These are phyloP conservation scores for Poecilia wingei DNA, from an alignment of 2,797 vertebrate species.

Conservation along the genomic window DNA sequence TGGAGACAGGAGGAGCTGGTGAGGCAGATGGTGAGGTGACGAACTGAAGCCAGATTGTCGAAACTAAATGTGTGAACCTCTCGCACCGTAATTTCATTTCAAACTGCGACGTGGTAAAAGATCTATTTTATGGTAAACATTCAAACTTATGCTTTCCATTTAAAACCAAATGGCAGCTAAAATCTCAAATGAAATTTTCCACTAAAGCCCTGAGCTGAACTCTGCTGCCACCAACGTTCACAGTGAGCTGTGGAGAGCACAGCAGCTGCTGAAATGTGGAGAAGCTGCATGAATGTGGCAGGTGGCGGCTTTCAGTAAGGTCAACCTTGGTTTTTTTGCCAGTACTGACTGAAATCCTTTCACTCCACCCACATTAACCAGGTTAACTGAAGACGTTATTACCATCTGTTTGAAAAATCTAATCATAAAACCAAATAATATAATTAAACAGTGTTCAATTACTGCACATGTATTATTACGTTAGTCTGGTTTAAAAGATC, in stretches of 20 bases:
- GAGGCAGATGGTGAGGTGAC: slow-evolving; percentile 14
- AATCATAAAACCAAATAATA: slow-evolving; percentile 2
- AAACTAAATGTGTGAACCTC: slow-evolving; percentile 6
- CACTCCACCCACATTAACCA: slow-evolving; percentile 10
- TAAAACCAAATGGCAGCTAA: background rate
- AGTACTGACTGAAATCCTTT: slow-evolving; percentile 9
- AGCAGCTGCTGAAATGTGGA: slow-evolving; percentile 1
- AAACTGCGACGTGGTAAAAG: background rate
- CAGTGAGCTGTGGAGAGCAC: background rate
- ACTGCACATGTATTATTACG: background rate
- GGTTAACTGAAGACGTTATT: background rate
- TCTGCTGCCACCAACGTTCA: background rate
- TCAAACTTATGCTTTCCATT: slow-evolving; percentile 1
- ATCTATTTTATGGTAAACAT: background rate
- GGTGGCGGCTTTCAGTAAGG: slow-evolving; percentile 2
- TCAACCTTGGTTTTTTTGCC: background rate
- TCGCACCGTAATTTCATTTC: slow-evolving; percentile 3
- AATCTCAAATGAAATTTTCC: background rate
- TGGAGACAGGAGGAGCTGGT: background rate
- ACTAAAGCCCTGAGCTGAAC: background rate
- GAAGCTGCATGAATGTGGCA: slow-evolving; percentile 10
- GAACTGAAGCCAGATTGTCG: slow-evolving; percentile 10
- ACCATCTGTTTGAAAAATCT: slow-evolving; percentile 9
- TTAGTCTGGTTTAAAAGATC: background rate
- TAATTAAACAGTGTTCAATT: background rate